phyloP scores from a whole-genome alignment of 2,113 vertebrate species.

The Leucoraja erinaceus region DNA sequence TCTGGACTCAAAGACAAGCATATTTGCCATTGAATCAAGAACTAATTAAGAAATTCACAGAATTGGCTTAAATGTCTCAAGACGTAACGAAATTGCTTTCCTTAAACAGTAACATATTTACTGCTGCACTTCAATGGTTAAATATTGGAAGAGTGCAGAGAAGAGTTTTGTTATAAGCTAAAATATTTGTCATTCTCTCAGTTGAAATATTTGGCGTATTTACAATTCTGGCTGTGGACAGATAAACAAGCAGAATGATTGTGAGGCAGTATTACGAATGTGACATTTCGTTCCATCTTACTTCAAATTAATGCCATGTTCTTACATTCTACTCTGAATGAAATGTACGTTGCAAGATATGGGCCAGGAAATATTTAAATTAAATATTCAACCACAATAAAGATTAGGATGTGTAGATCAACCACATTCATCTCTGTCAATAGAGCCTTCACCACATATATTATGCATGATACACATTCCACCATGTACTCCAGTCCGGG shows the following conservation, averaged over 20 bases:
- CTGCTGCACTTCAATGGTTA: background rate
- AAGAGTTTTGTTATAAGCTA: background rate
- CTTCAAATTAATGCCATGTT: background rate
- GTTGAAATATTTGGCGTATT: background rate
- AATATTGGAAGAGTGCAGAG: background rate
- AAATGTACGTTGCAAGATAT: background rate
- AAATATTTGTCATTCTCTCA: background rate
- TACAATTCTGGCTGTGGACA: background rate
- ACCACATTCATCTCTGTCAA: too few species aligned
- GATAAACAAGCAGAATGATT: background rate
- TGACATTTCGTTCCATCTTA: background rate
- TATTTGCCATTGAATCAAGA: too few species aligned
- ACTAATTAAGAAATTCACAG: background rate
- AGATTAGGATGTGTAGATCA: background rate
- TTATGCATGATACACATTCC: too few species aligned
- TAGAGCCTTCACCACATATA: too few species aligned
- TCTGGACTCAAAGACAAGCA: background rate
- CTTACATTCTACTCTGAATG: background rate
- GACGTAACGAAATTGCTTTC: background rate
- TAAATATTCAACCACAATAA: background rate
- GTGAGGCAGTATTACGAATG: background rate
- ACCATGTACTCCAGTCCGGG: too few species aligned
- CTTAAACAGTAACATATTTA: background rate
- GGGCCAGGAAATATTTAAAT: background rate
- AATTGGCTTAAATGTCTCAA: background rate